Conservation (phyloP, 2,888 invertebrate species). For the Cerceris rybyensis region DNA sequence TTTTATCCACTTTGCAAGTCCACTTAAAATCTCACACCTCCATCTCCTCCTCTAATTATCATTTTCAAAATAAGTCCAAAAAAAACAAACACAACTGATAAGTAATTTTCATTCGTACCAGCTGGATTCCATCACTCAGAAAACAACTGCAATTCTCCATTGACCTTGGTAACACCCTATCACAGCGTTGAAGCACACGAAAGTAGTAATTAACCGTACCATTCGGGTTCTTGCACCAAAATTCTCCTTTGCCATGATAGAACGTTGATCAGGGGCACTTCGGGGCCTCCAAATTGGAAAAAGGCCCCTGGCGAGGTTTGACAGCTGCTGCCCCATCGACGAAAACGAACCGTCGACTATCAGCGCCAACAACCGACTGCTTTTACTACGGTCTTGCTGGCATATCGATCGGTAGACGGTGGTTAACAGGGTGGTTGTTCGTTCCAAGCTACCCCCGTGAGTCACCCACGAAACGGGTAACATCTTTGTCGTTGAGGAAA, state of each 20-base stretch:
- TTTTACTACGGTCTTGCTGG: constrained; percentile 30
- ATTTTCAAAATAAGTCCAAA: too few species aligned
- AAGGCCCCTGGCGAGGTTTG: constrained; percentile 66
- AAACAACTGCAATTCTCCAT: too few species aligned
- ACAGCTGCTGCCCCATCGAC: constrained; percentile 73
- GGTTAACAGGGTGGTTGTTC: constrained; percentile 23
- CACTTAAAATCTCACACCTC: too few species aligned
- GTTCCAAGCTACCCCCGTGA: constrained; percentile 34
- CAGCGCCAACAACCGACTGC: constrained; percentile 55
- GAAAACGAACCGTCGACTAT: constrained; percentile 53
- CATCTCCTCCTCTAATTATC: too few species aligned
- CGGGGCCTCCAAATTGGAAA: constrained; percentile 55
- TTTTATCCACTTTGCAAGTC: too few species aligned
- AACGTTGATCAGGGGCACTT: constrained; percentile 9
- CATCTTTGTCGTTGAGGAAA: constrained; percentile 5
- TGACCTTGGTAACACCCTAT: too few species aligned
- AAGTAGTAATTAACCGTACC: constrained; percentile 27
- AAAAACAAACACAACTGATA: too few species aligned
- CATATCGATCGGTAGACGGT: constrained; percentile 65
- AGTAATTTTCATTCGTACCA: too few species aligned
- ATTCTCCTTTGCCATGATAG: constrained; percentile 37
- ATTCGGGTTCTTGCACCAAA: constrained; percentile 9
- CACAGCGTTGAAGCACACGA: too few species aligned
- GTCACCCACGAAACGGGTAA: background rate
- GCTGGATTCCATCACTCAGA: too few species aligned